phyloP scores from a whole-genome alignment of 2,888 invertebrate genomes.

The Panopea generosa region DNA sequence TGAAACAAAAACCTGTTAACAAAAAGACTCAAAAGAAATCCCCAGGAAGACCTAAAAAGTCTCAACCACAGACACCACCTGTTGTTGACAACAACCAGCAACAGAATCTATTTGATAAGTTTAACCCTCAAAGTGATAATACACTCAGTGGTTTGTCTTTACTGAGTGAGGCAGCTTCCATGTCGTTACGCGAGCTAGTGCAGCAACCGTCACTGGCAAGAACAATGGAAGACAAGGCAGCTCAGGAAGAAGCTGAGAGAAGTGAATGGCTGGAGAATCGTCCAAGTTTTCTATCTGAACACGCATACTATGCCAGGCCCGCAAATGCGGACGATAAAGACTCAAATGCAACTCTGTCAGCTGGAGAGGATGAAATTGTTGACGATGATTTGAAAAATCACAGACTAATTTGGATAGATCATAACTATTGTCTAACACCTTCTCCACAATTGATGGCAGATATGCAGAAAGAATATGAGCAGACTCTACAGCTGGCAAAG shows the following conservation, averaged over 20 bases:
- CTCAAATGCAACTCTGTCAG: constrained; percentile 79
- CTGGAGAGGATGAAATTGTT: constrained; percentile 73
- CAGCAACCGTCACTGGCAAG: constrained; percentile 32
- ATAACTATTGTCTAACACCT: constrained; percentile 80
- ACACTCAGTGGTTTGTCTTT: constrained; percentile 56
- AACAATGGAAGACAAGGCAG: constrained; percentile 8
- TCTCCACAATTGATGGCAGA: constrained; percentile 61
- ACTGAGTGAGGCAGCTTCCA: constrained; percentile 60
- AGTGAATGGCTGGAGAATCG: constrained; percentile 63
- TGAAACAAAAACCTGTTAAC: constrained; percentile 22
- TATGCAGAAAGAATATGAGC: constrained; percentile 61
- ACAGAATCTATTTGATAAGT: constrained; percentile 55
- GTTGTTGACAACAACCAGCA: not conserved
- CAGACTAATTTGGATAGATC: constrained; percentile 78
- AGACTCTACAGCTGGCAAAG: constrained; percentile 45
- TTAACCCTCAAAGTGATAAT: constrained; percentile 29
- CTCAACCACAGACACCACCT: not conserved
- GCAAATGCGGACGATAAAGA: constrained; percentile 67
- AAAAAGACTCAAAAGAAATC: constrained; percentile 31
- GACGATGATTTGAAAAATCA: constrained; percentile 57
- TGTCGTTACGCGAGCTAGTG: constrained; percentile 55
- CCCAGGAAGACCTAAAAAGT: constrained; percentile 20
- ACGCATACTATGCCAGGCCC: constrained; percentile 81
- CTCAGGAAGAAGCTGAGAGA: constrained; percentile 30
- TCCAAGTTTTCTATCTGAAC: constrained; percentile 77